Base-by-base conservation (phyloP, 2,888 invertebrate genomes). In the Heliconius sara region DNA sequence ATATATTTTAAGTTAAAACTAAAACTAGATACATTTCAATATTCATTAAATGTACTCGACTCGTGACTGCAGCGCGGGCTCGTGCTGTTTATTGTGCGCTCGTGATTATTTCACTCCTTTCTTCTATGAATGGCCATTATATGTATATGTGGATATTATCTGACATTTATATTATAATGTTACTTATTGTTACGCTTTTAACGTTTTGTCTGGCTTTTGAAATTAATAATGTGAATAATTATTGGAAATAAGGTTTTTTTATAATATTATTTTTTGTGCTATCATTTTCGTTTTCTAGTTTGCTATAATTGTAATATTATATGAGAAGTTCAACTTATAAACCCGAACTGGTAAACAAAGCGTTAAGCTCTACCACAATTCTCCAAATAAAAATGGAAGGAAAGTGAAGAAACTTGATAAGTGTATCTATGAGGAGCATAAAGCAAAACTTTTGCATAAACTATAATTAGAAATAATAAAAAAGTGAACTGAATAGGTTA, bases 71-170 rank as follows among this genome's bases (percentile, higher is more conserved):
- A 19, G 19, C 74, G 60, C 52, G 39, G 39, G 30, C 68, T 68
- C 74, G 78, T 79, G 68, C 74, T 79, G 74, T 75, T 74, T 78
- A 78, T 78, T 34, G 78, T 63, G 30, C 22, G n/a, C 27, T 79
- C 78, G 78, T 79, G 78, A 79, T 78, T 73, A 66, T 73, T 63
- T 66, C 52, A 66, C 52, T 39, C 63, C 30, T 78, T 52, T 73
- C 47, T 77, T 60, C 72, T 78, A 78, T 66, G 73, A 73, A 57
- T 73, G 73, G 13, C 12, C 10, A 22, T 12, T 43, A 70, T 34
- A 67, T 39, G 9, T 10, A 57, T 57, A 57, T 34, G 34, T 68
- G 34, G 39, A 70, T 70, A 63, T 19, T 72, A 77, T 77, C 43
- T 34, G n/a, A 47, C 52, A 19, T 77, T 47, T 13, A 13, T 71